These are phyloP conservation scores for Sebastes steindachneri DNA, from an alignment of 2,797 vertebrate species.

Conservation along the genomic window DNA sequence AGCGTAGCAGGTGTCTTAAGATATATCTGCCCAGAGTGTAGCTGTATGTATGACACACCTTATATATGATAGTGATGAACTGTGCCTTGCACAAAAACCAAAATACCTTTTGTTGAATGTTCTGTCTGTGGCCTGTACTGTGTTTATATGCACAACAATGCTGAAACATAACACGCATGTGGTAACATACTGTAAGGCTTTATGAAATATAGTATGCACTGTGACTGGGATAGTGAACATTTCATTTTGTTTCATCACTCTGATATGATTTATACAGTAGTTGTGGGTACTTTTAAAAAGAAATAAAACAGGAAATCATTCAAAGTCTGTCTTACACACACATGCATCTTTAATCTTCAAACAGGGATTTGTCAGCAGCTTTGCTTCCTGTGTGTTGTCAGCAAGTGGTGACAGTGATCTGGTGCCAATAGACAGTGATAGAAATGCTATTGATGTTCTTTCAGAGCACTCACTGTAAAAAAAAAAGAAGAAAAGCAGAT, in stretches of 20 bases:
- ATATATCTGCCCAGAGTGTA: conserved; percentile 40
- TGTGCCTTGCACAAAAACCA: conserved; percentile 56
- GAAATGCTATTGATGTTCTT: conserved; percentile 52
- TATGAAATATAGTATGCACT: conserved; percentile 61
- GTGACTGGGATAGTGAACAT: conserved; percentile 49
- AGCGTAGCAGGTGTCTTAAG: conserved; percentile 72
- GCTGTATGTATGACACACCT: conserved; percentile 44
- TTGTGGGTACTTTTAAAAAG: conserved; percentile 62
- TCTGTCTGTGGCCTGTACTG: conserved; percentile 52
- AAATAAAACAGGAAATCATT: conserved; percentile 48
- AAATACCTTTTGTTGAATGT: conserved; percentile 42
- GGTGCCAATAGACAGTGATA: conserved; percentile 33
- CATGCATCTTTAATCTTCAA: background rate
- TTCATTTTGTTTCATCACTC: conserved; percentile 62
- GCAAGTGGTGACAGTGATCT: conserved; percentile 31
- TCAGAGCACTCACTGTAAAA: conserved; percentile 14
- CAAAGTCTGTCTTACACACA: background rate
- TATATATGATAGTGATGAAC: conserved; percentile 40
- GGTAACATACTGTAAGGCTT: conserved; percentile 64
- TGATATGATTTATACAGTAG: conserved; percentile 78
- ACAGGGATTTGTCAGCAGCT: conserved; percentile 29
- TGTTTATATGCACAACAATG: conserved; percentile 61
- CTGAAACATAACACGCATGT: conserved; percentile 73
- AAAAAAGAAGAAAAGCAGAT: conserved; percentile 1
- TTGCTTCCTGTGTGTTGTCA: background rate